Percentiles rank a stretch among this genome's conserved stretches.
Evolutionary conservation across 2,888 invertebrate species (phyloP).

Genomic region (Malachius bipustulatus): DNA sequence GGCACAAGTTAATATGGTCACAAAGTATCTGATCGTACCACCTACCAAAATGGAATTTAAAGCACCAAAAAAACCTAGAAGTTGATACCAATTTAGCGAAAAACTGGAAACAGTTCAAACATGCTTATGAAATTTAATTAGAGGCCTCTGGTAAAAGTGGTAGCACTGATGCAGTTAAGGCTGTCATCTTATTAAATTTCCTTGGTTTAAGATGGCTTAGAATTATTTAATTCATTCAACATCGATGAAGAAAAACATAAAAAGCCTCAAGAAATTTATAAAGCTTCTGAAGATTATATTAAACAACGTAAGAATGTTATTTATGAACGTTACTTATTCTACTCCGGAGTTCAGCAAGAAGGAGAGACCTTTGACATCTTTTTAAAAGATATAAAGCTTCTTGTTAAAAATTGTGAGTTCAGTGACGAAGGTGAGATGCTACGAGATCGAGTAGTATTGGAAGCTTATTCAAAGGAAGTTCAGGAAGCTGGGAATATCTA

Average conservation of each 20-base stretch:
- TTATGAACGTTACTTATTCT: slow-evolving; percentile 1
- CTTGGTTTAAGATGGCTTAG: not conserved
- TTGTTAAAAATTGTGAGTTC: not conserved
- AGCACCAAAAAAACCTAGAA: slow-evolving; percentile 4
- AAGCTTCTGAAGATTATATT: not conserved
- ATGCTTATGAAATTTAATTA: not conserved
- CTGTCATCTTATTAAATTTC: not conserved
- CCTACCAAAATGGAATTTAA: not conserved
- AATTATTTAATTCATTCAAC: slow-evolving; percentile 2
- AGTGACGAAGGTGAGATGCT: slow-evolving; percentile 2
- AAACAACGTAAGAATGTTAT: not conserved
- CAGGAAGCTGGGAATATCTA: not conserved
- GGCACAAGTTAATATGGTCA: not conserved
- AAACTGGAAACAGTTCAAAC: slow-evolving; percentile 1
- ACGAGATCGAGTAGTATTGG: not conserved
- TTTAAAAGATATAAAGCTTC: not conserved
- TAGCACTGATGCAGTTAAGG: not conserved
- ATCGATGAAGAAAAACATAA: not conserved
- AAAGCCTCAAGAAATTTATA: not conserved
- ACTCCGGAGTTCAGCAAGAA: not conserved
- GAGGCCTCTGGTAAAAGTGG: not conserved
- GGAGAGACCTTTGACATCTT: not conserved
- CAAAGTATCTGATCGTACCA: too few species aligned
- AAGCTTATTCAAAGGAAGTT: not conserved
- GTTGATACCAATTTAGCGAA: too few species aligned